A percentile compares a stretch with the other conserved stretches of the same genome.
phyloP scores from a whole-genome alignment of 2,888 invertebrate species.

The Mimas tiliae region DNA sequence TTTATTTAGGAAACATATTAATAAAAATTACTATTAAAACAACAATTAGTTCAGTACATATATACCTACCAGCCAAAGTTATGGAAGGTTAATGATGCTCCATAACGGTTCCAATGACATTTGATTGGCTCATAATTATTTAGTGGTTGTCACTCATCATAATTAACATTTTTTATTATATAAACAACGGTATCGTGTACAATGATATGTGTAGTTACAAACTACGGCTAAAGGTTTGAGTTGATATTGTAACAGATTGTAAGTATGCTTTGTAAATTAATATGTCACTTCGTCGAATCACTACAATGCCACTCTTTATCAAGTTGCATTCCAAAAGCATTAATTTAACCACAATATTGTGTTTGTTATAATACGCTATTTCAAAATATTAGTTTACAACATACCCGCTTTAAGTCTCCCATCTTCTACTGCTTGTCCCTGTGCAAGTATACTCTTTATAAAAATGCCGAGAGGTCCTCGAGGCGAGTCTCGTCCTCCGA shows the following conservation, averaged over 20 bases:
- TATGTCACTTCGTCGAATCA: constrained; percentile 52
- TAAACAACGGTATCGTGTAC: constrained; percentile 49
- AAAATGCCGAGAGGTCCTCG: constrained; percentile 94
- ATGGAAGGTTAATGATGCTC: background rate
- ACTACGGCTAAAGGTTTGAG: constrained; percentile 45
- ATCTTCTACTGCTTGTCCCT: constrained; percentile 93
- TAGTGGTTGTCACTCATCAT: constrained; percentile 21
- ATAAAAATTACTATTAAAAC: background rate
- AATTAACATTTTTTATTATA: constrained; percentile 42
- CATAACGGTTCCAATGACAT: constrained; percentile 6
- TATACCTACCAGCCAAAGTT: background rate
- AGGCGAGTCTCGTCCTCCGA: constrained; percentile 93
- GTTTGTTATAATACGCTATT: constrained; percentile 12
- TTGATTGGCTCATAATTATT: constrained; percentile 3
- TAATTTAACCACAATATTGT: background rate
- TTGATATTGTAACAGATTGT: constrained; percentile 42
- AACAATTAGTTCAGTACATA: background rate
- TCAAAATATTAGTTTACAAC: constrained; percentile 34
- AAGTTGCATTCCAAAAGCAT: constrained; percentile 53
- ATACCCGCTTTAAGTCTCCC: constrained; percentile 92
- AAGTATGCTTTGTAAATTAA: constrained; percentile 50
- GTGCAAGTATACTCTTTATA: constrained; percentile 92
- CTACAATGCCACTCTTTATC: constrained; percentile 63
- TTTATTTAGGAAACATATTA: background rate
- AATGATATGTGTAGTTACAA: constrained; percentile 45